Base-by-base conservation (phyloP, 1,140 invertebrate species). In the Megalonaias nervosa region DNA sequence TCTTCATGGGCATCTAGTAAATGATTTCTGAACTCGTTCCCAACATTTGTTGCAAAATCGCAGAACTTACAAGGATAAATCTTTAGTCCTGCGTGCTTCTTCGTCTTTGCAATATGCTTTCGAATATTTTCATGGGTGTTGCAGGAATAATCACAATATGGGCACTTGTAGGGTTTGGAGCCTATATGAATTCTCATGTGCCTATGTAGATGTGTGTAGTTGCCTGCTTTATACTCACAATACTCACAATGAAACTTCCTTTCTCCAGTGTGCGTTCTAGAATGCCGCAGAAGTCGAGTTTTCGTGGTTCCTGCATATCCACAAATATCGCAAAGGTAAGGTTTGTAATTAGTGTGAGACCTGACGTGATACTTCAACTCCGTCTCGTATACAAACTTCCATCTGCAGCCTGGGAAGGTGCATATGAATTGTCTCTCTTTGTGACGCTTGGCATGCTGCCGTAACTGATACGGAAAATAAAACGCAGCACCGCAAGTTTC, bases 161-260 rank as follows among this genome's bases (percentile, higher is more conserved):
- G 91, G 87, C 97, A 98, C 87, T 93, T 93, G 90, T 94, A 95
- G 0, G 96, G 96, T 81, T 95, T 95, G 75, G 94, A 92, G 74
- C 96, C 95, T 0, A 97, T 98, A 88, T 99, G 96, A 17, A 94
- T 95, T 88, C 96, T 94, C 85, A 95, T 92, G 92, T 89, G 95
- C 17, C 89, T 75, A 19, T 80, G 75, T 11, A 90, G 79, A 74
- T 90, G 88, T 1, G 85, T 88, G 64, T 84, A 84, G 38, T 87
- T 86, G 6, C 84, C 79, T 16, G 87, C 86, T 75, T 89, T 90
- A 80, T 90, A 90, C 1, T 84, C 87, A 86, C 96, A 97, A 87
- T 96, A 94, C 12, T 95, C 95, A 79, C 94, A 93, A n/a, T 92
- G 91, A 84, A 95, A 96, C 1, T 95, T 95, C 94, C 94, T 87